These are phyloP conservation scores for Tenthredo notha DNA, from an alignment of 2,888 invertebrate genomes.

Conservation along the genomic window DNA sequence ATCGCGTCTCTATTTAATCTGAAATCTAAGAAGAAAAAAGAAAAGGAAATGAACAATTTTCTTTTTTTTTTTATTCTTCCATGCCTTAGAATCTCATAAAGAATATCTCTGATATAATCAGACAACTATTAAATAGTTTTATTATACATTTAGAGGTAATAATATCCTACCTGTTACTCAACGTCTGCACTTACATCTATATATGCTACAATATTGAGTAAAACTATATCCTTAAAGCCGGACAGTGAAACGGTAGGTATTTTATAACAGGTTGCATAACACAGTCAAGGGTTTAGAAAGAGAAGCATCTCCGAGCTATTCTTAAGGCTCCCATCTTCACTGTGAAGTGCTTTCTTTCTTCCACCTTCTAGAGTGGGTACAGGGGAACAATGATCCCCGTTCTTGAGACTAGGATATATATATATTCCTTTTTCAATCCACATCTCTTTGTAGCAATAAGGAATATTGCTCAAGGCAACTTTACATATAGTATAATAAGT, in stretches of 20 bases:
- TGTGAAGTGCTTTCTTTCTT: conserved; percentile 20
- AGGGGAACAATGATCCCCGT: conserved; percentile 22
- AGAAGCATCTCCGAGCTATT: conserved; percentile 7
- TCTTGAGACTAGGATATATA: not conserved
- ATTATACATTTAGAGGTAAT: not conserved
- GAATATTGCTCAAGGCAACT: not conserved
- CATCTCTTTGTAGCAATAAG: conserved; percentile 5
- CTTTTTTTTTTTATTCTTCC: too few relatives aligned
- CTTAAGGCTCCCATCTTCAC: not conserved
- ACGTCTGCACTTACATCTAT: not conserved
- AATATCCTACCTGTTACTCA: not conserved
- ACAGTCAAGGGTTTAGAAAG: not conserved
- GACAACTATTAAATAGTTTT: not conserved
- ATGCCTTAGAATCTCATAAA: too few relatives aligned
- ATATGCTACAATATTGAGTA: not conserved
- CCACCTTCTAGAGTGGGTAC: not conserved
- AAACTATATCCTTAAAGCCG: not conserved
- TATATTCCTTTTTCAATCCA: not conserved
- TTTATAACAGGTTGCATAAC: conserved; percentile 14
- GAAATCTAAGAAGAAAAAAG: not conserved
- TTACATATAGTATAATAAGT: not conserved
- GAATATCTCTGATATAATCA: not conserved
- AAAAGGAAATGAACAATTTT: too few relatives aligned
- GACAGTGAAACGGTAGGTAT: not conserved
- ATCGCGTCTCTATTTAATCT: not conserved